These are phyloP conservation scores for Orchesellides sinensis DNA, from an alignment of 2,888 invertebrate genomes.

Conservation along the genomic window DNA sequence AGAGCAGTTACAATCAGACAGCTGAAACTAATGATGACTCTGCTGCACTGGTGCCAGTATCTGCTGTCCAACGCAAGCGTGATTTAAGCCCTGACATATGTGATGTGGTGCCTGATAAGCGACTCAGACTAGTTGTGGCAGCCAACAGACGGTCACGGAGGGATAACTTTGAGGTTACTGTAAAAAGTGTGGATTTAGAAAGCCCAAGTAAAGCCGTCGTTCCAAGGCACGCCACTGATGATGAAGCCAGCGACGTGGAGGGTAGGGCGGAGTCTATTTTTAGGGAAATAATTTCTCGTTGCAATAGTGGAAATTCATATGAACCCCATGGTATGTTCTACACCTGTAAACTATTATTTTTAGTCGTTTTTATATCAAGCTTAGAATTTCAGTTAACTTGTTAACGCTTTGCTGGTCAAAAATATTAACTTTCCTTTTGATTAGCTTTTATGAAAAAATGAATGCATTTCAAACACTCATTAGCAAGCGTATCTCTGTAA, in stretches of 20 bases:
- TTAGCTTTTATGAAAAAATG: neutral
- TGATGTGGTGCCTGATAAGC: constrained; percentile 55
- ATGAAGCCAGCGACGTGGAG: constrained; percentile 51
- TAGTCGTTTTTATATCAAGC: neutral
- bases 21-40: neutral
- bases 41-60: constrained; percentile 21
- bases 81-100: constrained; percentile 68
- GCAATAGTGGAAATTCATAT: neutral
- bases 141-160: constrained; percentile 35
- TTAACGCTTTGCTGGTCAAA: neutral
- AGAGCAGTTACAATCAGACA: neutral
- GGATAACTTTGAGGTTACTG: constrained; percentile 30
- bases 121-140: constrained; percentile 10
- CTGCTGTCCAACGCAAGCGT: constrained; percentile 31
- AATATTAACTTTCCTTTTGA: no score
- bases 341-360: neutral
- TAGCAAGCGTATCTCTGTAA: neutral
- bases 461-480: neutral
- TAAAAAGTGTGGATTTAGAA: neutral
- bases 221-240: constrained; percentile 23
- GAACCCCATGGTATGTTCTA: constrained; percentile 40
- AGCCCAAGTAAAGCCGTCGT: constrained; percentile 10
- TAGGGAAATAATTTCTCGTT: constrained; percentile 10
- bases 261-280: neutral
- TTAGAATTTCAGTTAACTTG: neutral